These are phyloP conservation scores for Amiota minor DNA, from an alignment of 2,888 invertebrate genomes.

Conservation along the genomic window DNA sequence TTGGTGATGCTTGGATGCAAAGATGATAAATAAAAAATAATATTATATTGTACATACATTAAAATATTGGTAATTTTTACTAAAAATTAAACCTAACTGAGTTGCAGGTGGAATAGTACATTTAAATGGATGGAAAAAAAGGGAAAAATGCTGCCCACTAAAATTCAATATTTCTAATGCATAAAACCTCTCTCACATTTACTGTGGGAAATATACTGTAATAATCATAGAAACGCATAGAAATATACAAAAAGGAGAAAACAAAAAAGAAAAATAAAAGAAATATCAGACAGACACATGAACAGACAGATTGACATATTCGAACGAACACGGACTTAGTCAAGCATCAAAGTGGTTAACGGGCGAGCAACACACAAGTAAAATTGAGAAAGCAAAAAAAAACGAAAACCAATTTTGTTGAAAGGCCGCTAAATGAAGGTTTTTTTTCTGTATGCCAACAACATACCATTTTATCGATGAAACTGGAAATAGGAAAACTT, in stretches of 20 bases:
- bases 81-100: too few species aligned
- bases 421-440: constrained; percentile 22
- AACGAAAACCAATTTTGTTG: constrained; percentile 26
- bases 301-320: not conserved
- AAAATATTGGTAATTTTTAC: too few species aligned
- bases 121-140: not conserved
- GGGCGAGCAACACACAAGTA: constrained; percentile 22
- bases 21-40: too few species aligned
- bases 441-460: constrained; percentile 1
- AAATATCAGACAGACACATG: not conserved
- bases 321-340: not conserved
- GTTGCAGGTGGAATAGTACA: not conserved
- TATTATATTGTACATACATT: too few species aligned
- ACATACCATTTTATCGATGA: constrained; percentile 15
- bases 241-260: too few species aligned
- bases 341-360: constrained; percentile 23
- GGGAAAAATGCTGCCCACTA: not conserved
- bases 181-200: not conserved
- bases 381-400: constrained; percentile 7
- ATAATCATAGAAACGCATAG: too few species aligned
- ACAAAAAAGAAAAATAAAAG: too few species aligned
- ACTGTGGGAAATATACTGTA: not conserved
- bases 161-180: constrained; percentile 13
- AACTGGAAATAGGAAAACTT: constrained; percentile 9
- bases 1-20: too few species aligned